Evolutionary conservation across 2,888 invertebrate genomes (phyloP).

Genomic region (Tetramorium bicarinatum): DNA sequence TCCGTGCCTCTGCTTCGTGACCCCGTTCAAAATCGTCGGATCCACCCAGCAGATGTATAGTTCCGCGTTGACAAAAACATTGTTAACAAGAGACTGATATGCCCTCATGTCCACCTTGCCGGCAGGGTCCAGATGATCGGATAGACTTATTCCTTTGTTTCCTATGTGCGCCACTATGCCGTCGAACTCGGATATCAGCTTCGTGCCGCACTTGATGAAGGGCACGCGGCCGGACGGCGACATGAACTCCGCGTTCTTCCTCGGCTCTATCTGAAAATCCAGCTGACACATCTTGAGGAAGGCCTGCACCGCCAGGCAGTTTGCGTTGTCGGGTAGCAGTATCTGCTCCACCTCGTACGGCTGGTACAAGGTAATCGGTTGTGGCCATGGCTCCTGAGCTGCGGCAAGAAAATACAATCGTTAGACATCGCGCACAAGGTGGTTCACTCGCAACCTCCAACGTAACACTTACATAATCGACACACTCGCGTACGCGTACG

Average conservation of each 20-base stretch:
- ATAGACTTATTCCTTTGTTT: slow-evolving; percentile 93
- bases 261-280: slow-evolving; percentile 93
- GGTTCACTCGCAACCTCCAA: not conserved
- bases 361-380: slow-evolving; percentile 94
- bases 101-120: slow-evolving; percentile 96
- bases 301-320: slow-evolving; percentile 96
- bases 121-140: slow-evolving; percentile 90
- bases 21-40: slow-evolving; percentile 91
- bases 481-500: not conserved
- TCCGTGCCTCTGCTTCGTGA: slow-evolving; percentile 95
- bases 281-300: slow-evolving; percentile 97
- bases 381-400: slow-evolving; percentile 97
- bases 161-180: slow-evolving; percentile 96
- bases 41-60: slow-evolving; percentile 96
- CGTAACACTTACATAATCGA: slow-evolving; percentile 36
- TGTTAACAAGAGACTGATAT: slow-evolving; percentile 96
- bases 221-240: slow-evolving; percentile 98
- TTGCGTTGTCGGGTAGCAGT: slow-evolving; percentile 96
- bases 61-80: slow-evolving; percentile 97
- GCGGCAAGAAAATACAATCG: slow-evolving; percentile 81
- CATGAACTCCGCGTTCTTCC: slow-evolving; percentile 98
- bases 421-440: not conserved
- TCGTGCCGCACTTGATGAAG: slow-evolving; percentile 96
- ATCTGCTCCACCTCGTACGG: slow-evolving; percentile 98
- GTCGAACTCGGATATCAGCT: slow-evolving; percentile 96